Conservation (phyloP, 92 coral and sea anemone genomes). For the Plumapathes pennacea region DNA sequence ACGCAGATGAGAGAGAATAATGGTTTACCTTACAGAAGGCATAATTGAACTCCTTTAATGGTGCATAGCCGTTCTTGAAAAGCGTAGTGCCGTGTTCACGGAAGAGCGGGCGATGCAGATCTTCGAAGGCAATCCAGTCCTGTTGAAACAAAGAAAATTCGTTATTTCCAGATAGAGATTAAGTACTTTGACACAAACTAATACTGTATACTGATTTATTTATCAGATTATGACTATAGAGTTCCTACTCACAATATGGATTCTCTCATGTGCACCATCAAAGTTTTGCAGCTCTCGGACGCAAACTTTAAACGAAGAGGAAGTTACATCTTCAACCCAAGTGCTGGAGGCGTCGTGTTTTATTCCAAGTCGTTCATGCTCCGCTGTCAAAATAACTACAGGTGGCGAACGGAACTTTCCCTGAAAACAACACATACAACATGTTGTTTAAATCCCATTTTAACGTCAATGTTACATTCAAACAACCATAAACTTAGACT, state of each 20-base stretch:
- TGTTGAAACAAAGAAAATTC: too few species aligned
- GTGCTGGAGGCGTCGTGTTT: conserved; percentile 39
- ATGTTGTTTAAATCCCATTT: too few species aligned
- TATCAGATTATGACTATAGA: too few species aligned
- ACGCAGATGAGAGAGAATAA: too few species aligned
- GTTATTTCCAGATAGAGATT: too few species aligned
- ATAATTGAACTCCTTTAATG: conserved; percentile 26
- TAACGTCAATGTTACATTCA: too few species aligned
- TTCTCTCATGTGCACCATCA: conserved; percentile 32
- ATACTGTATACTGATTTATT: too few species aligned
- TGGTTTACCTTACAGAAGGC: conserved; percentile 66
- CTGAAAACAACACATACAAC: conserved; percentile 31
- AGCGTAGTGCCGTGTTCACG: conserved; percentile 59
- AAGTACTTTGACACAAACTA: too few species aligned
- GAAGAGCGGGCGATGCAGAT: conserved; percentile 57
- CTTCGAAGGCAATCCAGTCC: conserved; percentile 68
- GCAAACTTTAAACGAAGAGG: conserved; percentile 42
- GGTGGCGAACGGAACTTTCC: conserved; percentile 30
- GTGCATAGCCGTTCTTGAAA: conserved; percentile 19
- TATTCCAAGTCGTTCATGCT: conserved; percentile 28
- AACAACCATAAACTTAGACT: too few species aligned
- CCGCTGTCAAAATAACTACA: conserved; percentile 35
- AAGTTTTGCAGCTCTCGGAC: conserved; percentile 44
- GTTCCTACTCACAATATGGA: conserved; percentile 36
- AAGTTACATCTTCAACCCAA: conserved; percentile 43